Evolutionary conservation across 2,888 invertebrate genomes (phyloP).

Genomic region (Stenolophus ochropezus): DNA sequence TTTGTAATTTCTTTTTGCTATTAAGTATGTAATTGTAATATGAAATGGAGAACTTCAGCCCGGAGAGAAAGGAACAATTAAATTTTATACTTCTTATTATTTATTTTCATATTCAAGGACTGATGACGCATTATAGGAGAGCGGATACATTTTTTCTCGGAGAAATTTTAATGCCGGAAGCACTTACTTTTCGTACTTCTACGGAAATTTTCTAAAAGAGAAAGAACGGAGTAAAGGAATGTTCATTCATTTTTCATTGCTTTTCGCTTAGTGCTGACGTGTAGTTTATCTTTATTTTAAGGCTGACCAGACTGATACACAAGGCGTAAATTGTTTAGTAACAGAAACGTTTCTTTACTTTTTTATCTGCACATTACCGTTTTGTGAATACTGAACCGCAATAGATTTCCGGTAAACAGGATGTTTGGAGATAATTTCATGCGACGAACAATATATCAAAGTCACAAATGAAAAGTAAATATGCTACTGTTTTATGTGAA

Average conservation of each 20-base stretch:
- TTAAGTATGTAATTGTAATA: neutral
- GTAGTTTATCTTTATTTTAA: constrained; percentile 51
- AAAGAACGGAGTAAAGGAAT: constrained; percentile 31
- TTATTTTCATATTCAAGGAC: constrained; percentile 11
- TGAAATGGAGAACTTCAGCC: neutral
- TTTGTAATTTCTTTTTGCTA: no score
- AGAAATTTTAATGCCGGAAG: constrained; percentile 55
- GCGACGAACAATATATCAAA: neutral
- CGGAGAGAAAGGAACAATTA: neutral
- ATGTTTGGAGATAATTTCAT: neutral
- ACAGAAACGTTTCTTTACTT: neutral
- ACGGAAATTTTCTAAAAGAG: constrained; percentile 42
- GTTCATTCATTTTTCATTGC: constrained; percentile 53
- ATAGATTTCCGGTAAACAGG: neutral
- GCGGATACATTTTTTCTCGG: constrained; percentile 48
- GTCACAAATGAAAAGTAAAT: neutral
- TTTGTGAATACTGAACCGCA: neutral
- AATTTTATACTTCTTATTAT: neutral
- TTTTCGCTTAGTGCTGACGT: constrained; percentile 48
- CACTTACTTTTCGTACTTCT: constrained; percentile 50
- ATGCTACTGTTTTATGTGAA: neutral
- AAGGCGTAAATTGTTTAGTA: constrained; percentile 14
- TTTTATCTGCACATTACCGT: neutral
- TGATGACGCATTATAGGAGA: constrained; percentile 40
- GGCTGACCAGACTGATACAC: constrained; percentile 27